Evolutionary conservation across 1,140 invertebrate species (phyloP).

Genomic region (Zaprionus ornatus): DNA sequence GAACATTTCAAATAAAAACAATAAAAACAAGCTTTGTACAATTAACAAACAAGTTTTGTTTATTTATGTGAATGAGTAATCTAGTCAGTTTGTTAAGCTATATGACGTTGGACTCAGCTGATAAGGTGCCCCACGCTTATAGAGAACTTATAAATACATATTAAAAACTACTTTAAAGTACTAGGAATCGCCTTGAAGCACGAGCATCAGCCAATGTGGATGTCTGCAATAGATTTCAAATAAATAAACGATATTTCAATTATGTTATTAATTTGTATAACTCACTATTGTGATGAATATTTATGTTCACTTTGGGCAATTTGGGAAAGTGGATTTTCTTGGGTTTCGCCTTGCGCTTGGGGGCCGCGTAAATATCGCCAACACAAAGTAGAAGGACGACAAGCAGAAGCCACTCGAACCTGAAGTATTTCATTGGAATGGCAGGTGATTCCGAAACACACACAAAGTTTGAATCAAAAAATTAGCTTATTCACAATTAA

Average conservation of each 20-base stretch:
- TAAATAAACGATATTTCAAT: background rate
- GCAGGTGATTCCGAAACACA: background rate
- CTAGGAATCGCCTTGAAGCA: background rate
- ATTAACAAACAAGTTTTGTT: background rate
- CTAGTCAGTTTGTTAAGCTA: background rate
- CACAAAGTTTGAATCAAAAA: background rate
- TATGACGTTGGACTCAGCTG: background rate
- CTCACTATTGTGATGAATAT: conserved; percentile 75
- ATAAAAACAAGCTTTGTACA: background rate
- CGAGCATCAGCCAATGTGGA: conserved; percentile 50
- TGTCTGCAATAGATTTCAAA: conserved; percentile 42
- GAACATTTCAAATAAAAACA: background rate
- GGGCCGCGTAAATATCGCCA: conserved; percentile 33
- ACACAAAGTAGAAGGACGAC: conserved; percentile 30
- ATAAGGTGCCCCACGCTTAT: background rate
- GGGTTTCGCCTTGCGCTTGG: conserved; percentile 42
- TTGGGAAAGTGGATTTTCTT: conserved; percentile 9
- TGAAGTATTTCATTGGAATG: conserved; percentile 56
- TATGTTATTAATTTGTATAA: background rate
- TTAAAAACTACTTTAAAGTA: background rate
- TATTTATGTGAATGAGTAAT: background rate
- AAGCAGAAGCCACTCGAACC: conserved; percentile 45
- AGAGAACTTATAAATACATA: too few relatives aligned
- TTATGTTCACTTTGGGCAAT: conserved; percentile 61
- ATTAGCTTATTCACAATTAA: background rate